Evolutionary conservation across 30 jellyfish, hydroid and myxozoan species (phyloP), one percentile per base, ranked within the genome.

Genomic region (Clytia hemisphaerica): DNA sequence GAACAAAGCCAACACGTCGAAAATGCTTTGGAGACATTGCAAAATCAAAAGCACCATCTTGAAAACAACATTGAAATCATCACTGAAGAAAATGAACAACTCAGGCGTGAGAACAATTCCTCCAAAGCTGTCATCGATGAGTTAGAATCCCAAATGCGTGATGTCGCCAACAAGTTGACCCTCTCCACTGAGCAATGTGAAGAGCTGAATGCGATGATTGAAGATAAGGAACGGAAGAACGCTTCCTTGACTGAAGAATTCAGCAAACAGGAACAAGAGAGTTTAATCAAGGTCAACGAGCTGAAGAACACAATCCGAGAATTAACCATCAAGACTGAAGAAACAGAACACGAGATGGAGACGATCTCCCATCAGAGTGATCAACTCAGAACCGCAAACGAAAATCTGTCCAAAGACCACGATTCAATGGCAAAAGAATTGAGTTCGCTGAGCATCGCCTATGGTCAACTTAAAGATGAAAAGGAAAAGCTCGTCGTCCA

Each of bases 251-350:
- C 28, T 16, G 75, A 69, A 21, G 38, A 69, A 2, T 48, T 12
- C 10, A 12, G 27, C 26, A 30, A 25, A 25, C 22, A 45, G 0
- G 81, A 69, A 50, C 58, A 69, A 0, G 54, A 49, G 9, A n/a
- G 26, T 18, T 31, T 25, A 6, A 6, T 35, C 15, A 69, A 69
- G 33, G 81, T 45, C 0, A 28, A 24, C 21, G 81, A 69, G 4
- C 27, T 69, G 27, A 49, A 51, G 53, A 22, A 19, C 28, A 28
- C 22, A 16, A 48, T 69, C 15, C 19, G 48, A 6, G 81, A 69
- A 24, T 54, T 69, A 12, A 69, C 73, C 48, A 46, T 21, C 22
- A 69, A 51, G 27, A 44, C 33, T 44, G 81, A 44, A 45, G 81
- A 69, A 37, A 42, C 29, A 7, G 81, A 69, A 30, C 10, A 46